A percentile compares a stretch with the other conserved stretches of the same genome.
Evolutionary conservation across 2,888 invertebrate species (phyloP).

Genomic region (Theretra japonica): DNA sequence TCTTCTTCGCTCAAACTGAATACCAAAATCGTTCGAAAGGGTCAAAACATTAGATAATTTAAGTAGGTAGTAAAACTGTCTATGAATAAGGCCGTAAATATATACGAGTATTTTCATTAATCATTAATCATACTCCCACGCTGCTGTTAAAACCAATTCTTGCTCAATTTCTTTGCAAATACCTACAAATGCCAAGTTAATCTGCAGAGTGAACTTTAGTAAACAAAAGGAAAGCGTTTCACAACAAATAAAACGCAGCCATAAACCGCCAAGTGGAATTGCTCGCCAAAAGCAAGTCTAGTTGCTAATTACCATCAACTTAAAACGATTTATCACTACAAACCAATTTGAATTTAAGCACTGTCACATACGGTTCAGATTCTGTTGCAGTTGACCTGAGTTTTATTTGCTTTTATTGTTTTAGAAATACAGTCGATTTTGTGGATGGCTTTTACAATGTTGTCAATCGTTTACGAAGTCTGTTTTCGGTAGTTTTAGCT

Average conservation of each 20-base stretch:
- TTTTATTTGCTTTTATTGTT: neutral
- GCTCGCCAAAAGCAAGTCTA: neutral
- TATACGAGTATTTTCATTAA: no score
- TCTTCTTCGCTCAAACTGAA: no score
- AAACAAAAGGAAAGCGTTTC: constrained; percentile 15
- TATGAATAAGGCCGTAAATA: no score
- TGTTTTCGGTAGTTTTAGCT: no score
- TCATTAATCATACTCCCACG: neutral
- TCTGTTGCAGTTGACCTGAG: neutral
- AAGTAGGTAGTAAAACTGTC: no score
- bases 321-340: neutral
- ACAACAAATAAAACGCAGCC: constrained; percentile 21
- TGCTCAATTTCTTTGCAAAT: neutral
- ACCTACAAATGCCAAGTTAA: neutral
- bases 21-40: no score
- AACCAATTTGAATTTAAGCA: neutral
- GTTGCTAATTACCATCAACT: constrained; percentile 10
- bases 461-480: neutral
- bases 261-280: neutral
- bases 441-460: neutral
- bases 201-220: neutral
- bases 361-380: neutral
- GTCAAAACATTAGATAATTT: no score
- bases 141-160: neutral
- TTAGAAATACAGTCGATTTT: neutral